These are phyloP conservation scores for Paramisgurnus dabryanus DNA, from an alignment of 2,113 vertebrate species.

Conservation along the genomic window DNA sequence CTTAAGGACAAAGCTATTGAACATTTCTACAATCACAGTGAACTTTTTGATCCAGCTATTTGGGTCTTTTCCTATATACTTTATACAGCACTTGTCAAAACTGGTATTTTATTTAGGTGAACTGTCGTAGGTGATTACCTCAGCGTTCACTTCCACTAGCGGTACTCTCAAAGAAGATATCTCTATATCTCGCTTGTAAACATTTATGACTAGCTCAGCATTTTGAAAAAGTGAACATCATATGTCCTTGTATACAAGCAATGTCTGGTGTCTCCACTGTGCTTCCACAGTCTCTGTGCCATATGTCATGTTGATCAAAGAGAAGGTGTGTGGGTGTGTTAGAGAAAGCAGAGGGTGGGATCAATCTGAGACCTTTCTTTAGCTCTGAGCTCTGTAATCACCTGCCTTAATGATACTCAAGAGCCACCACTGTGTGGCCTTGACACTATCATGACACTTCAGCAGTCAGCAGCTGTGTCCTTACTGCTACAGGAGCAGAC, in stretches of 20 bases:
- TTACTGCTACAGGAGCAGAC: constrained; percentile 15
- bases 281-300: constrained; percentile 18
- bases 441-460: constrained; percentile 13
- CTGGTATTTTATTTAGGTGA: too few relatives aligned
- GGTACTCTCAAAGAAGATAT: constrained; percentile 12
- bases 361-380: constrained; percentile 38
- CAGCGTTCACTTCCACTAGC: not conserved
- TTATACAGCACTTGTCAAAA: too few relatives aligned
- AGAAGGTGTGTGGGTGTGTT: not conserved
- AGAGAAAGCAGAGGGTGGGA: not conserved
- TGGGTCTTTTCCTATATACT: too few relatives aligned
- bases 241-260: constrained; percentile 4
- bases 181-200: constrained; percentile 32
- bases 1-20: too few relatives aligned
- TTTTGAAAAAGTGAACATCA: constrained; percentile 26
- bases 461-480: constrained; percentile 17
- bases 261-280: constrained; percentile 25
- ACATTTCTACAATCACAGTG: too few relatives aligned
- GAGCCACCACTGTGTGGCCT: constrained; percentile 35
- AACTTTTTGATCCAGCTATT: too few relatives aligned
- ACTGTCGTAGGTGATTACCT: not conserved
- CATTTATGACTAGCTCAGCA: constrained; percentile 14
- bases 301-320: constrained; percentile 37
- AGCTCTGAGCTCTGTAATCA: constrained; percentile 41
- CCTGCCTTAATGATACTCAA: constrained; percentile 39